Evolutionary conservation across 2,797 vertebrate genomes (phyloP).

Genomic region (Betta splendens): DNA sequence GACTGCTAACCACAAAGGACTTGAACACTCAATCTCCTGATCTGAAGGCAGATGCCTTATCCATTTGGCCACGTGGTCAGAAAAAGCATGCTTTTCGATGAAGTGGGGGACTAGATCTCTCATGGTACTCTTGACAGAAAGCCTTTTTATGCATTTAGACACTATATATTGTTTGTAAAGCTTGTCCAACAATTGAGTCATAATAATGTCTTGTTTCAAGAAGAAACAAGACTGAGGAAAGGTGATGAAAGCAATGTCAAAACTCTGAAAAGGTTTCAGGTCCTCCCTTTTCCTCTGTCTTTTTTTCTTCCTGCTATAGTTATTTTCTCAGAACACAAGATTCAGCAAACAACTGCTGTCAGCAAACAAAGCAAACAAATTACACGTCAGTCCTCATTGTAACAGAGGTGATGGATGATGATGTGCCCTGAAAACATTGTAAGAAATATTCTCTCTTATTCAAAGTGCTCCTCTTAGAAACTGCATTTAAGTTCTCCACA

Average conservation of each 20-base stretch:
- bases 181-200: no score
- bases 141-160: no score
- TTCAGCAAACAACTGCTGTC: conserved; percentile 69
- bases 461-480: conserved; percentile 39
- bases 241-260: conserved; percentile 47
- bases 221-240: conserved; percentile 31
- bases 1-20: no score
- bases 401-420: conserved; percentile 67
- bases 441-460: conserved; percentile 52
- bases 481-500: conserved; percentile 36
- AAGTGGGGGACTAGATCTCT: no score
- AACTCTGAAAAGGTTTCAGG: conserved; percentile 48
- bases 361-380: conserved; percentile 76
- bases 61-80: no score
- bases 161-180: no score
- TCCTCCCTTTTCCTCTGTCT: conserved; percentile 8
- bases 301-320: conserved; percentile 28
- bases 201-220: no score
- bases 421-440: conserved; percentile 56
- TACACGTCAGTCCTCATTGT: conserved; percentile 65
- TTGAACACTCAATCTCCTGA: no score
- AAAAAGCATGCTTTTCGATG: no score
- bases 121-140: no score
- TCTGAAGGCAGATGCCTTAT: no score
- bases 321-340: conserved; percentile 59